A percentile compares a stretch with the other conserved stretches of the same genome.
These are phyloP conservation scores for Apogon talboti DNA, from an alignment of 2,797 vertebrate species.

Conservation along the genomic window DNA sequence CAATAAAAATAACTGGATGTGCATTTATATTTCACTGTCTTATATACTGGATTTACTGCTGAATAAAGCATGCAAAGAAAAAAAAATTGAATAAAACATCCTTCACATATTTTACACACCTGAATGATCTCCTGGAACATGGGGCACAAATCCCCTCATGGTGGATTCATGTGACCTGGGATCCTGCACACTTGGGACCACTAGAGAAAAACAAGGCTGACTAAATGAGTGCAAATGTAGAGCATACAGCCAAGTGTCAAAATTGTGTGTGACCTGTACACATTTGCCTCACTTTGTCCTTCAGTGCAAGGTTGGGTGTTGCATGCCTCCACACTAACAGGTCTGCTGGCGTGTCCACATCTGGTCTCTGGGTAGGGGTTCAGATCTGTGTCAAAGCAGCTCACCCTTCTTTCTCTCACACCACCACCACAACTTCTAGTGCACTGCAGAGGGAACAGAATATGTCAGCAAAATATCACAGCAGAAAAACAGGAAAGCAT, in stretches of 20 bases:
- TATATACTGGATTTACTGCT: not conserved
- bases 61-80: not conserved
- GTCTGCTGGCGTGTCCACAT: slow-evolving; percentile 81
- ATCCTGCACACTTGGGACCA: slow-evolving; percentile 87
- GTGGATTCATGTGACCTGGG: slow-evolving; percentile 72
- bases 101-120: slow-evolving; percentile 41
- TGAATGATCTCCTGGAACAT: slow-evolving; percentile 67
- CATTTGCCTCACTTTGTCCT: slow-evolving; percentile 83
- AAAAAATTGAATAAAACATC: not conserved
- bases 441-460: slow-evolving; percentile 81
- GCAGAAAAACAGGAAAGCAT: not conserved
- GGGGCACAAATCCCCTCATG: slow-evolving; percentile 74
- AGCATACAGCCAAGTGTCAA: not conserved
- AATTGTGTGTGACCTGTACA: not conserved
- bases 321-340: slow-evolving; percentile 84
- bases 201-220: slow-evolving; percentile 63
- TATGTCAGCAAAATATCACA: not conserved
- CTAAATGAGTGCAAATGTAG: slow-evolving; percentile 6
- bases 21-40: not conserved
- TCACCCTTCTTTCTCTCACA: slow-evolving; percentile 87
- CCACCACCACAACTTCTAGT: slow-evolving; percentile 89
- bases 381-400: slow-evolving; percentile 84
- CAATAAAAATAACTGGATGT: slow-evolving; percentile 4
- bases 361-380: slow-evolving; percentile 80
- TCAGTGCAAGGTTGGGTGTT: slow-evolving; percentile 88